Base-by-base conservation (phyloP, 2,797 vertebrate species). In the Takifugu rubripes region DNA sequence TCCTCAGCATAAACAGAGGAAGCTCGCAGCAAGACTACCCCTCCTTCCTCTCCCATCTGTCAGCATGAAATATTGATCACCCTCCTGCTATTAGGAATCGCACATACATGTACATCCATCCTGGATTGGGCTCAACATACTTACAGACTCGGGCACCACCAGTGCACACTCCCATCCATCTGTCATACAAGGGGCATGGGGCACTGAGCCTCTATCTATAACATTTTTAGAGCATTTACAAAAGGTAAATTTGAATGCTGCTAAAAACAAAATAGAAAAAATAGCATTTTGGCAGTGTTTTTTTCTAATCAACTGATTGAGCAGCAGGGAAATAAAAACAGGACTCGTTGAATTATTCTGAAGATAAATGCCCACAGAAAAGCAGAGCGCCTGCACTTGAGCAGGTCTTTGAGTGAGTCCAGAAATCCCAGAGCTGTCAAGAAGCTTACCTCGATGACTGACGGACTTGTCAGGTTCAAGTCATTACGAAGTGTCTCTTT, bases 11-110 rank as follows among this genome's bases (percentile, higher is more conserved):
- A 53, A 70, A 72, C 74, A 80, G 27, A 72, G 48, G 27, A 58
- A 50, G 9, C 58, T 56, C 49, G 45, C 60, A 33, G 59, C 51
- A 29, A 49, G 56, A 44, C 59, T 12, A 9, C 64, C 63, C 66
- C 70, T 62, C 62, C 74, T 61, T 67, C 9, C 36, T 45, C 61
- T 74, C 71, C 87, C 89, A 91, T 89, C 86, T 91, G 87, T 81
- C 79, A 72, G 46, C 78, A 89, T 91, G 75, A 91, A 92, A 90
- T 88, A 90, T 91, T 91, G 76, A 92, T 91, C 79, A 70, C 54
- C 52, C 73, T 48, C 61, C 75, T 75, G 64, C 80, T 83, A 65
- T 87, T 84, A 76, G 72, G 66, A 67, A 56, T 73, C 61, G 44
- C 68, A 59, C 57, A 40, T 59, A 65, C 45, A 26, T 12, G 49